Conservation (phyloP, 2,113 vertebrate genomes). For the Mirounga angustirostris region DNA sequence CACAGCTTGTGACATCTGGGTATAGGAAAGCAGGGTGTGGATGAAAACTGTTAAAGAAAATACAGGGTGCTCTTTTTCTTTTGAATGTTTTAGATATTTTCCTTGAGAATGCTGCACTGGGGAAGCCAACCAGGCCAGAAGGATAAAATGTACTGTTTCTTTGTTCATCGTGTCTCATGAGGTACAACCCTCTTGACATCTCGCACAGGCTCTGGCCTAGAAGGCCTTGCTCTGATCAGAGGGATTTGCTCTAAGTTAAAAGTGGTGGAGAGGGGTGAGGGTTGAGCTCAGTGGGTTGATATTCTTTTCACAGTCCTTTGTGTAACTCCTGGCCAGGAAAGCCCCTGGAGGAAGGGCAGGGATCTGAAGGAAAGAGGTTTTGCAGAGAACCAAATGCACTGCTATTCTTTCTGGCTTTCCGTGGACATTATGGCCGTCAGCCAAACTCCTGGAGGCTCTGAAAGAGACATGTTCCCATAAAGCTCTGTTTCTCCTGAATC, state of each 20-base stretch:
- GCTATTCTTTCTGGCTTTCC: not conserved
- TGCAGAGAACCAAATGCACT: not conserved
- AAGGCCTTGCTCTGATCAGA: not conserved
- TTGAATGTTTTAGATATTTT: not conserved
- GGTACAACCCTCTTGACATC: not conserved
- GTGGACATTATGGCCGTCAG: not conserved
- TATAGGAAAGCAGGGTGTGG: not conserved
- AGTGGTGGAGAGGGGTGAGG: not conserved
- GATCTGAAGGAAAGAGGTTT: not conserved
- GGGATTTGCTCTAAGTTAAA: not conserved
- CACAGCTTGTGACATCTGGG: not conserved
- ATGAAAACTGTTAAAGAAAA: not conserved
- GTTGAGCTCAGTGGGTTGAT: not conserved
- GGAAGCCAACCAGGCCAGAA: not conserved
- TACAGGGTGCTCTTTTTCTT: not conserved
- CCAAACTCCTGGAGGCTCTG: conserved; percentile 48
- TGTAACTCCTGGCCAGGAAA: conserved; percentile 22
- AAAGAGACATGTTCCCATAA: not conserved
- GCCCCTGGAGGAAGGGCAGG: not conserved
- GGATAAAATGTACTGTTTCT: not conserved
- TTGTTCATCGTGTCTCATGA: not conserved
- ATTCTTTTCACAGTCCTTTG: not conserved
- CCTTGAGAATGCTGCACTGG: not conserved
- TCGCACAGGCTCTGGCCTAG: not conserved
- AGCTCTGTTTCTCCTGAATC: not conserved